Evolutionary conservation across 2,888 invertebrate genomes (phyloP).

Genomic region (Ochropacha duplaris): DNA sequence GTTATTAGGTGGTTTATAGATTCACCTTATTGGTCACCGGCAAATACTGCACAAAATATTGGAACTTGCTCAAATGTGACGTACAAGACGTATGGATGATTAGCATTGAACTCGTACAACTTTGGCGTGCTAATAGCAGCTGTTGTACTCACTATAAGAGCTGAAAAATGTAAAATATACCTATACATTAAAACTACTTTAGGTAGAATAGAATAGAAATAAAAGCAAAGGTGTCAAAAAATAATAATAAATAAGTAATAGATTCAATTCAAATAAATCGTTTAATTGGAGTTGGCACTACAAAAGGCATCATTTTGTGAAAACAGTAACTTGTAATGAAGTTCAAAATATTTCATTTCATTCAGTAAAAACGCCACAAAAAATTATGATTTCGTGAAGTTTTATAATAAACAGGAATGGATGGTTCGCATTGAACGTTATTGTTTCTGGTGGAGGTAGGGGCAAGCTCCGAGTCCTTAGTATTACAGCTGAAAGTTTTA

Average conservation of each 20-base stretch:
- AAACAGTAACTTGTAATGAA: no score
- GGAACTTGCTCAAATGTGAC: conserved; percentile 2
- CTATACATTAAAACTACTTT: no score
- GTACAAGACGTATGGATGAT: conserved; percentile 12
- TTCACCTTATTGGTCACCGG: neutral
- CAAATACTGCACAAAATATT: conserved; percentile 10
- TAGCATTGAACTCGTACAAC: conserved; percentile 11
- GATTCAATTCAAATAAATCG: no score
- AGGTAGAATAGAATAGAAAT: no score
- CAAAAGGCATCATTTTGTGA: no score
- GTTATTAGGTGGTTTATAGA: neutral
- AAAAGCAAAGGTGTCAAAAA: no score
- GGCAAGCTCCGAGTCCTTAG: neutral
- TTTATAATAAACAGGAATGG: neutral
- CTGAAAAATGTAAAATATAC: no score
- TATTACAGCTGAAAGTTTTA: neutral
- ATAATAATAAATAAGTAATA: no score
- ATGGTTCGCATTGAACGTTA: neutral
- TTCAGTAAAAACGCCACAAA: conserved; percentile 14
- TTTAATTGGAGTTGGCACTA: no score
- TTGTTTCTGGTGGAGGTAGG: neutral
- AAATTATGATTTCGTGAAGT: conserved; percentile 1
- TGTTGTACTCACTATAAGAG: conserved; percentile 14
- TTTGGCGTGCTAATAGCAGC: conserved; percentile 13
- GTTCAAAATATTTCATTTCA: conserved; percentile 15